A percentile compares a stretch with the other conserved stretches of the same genome.
These are phyloP conservation scores for Hippolais icterina DNA, from an alignment of 2,113 vertebrate species.

Conservation along the genomic window DNA sequence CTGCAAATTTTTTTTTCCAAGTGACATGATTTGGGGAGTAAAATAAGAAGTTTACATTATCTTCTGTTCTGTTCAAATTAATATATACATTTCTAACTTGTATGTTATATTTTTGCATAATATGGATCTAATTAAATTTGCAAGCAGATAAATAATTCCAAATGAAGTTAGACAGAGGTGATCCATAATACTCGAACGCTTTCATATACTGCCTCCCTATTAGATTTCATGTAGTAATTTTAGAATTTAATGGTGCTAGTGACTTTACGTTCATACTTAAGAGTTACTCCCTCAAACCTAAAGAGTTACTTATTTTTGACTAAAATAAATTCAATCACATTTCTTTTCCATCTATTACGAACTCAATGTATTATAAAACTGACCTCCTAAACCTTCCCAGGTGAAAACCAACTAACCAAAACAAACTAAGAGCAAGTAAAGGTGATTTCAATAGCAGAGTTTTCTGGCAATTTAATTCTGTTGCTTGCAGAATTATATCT, in stretches of 20 bases:
- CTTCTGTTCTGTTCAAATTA: not conserved
- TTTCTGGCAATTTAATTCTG: not conserved
- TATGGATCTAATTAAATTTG: not conserved
- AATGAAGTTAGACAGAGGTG: not conserved
- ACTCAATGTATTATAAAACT: not conserved
- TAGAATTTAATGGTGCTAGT: not conserved
- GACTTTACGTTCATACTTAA: not conserved
- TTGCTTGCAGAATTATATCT: not conserved
- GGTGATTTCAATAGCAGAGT: not conserved
- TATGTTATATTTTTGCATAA: not conserved
- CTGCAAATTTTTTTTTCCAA: not conserved
- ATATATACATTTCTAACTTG: not conserved
- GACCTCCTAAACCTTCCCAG: not conserved
- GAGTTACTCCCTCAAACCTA: not conserved
- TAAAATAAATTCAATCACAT: not conserved
- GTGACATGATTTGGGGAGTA: not conserved
- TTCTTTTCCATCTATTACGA: not conserved
- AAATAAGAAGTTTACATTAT: not conserved
- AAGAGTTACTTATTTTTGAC: not conserved
- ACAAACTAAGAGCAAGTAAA: not conserved
- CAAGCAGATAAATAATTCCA: not conserved
- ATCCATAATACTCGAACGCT: not conserved
- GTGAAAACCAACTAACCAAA: not conserved
- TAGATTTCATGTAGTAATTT: not conserved
- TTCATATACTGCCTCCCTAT: not conserved